Evolutionary conservation across 2,113 vertebrate genomes (phyloP), one percentile per base, ranked within the genome.

Genomic region (Brachirus orientalis): DNA sequence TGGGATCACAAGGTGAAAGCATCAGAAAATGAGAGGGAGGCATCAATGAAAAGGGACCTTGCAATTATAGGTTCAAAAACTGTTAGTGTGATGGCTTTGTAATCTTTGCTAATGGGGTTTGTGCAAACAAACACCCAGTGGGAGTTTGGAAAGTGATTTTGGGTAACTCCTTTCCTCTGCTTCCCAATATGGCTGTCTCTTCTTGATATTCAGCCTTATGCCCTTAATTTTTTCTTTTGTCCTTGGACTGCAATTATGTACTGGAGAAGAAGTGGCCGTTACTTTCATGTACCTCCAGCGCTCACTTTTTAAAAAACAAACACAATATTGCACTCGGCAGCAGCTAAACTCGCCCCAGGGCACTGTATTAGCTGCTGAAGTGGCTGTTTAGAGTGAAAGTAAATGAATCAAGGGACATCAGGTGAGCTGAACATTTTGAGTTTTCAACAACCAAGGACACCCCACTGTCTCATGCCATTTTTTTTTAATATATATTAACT

Each of bases 31-130:
- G 55, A 56, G 55, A 79, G 75, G 81, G 79, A 65, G 63, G 68
- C 63, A n/a, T 64, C 35, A 18, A 43, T 65, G 72, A 60, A 84
- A 83, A 43, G 8, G 51, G 77, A 80, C 67, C 58, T 52, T 75
- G 51, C 72, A 56, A 80, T 88, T 79, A 80, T 83, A 74, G 77
- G 71, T 77, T 74, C 82, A 54, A 79, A 67, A 68, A 78, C 82
- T 88, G 83, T 85, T 90, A 75, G 55, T 57, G 57, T 7, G 65
- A 90, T 86, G 73, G 79, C 80, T 86, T 84, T 90, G 88, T 90
- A 91, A 90, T 90, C 14, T 61, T 69, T 77, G 63, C 85, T 90
- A 87, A 88, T 92, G 78, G 71, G 76, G 66, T 85, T 85, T 60
- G 55, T 17, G 18, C 77, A 61, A 68, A 80, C 57, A 64, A 75